These are phyloP conservation scores for Eilema caniola DNA, from an alignment of 2,888 invertebrate genomes.

Conservation along the genomic window DNA sequence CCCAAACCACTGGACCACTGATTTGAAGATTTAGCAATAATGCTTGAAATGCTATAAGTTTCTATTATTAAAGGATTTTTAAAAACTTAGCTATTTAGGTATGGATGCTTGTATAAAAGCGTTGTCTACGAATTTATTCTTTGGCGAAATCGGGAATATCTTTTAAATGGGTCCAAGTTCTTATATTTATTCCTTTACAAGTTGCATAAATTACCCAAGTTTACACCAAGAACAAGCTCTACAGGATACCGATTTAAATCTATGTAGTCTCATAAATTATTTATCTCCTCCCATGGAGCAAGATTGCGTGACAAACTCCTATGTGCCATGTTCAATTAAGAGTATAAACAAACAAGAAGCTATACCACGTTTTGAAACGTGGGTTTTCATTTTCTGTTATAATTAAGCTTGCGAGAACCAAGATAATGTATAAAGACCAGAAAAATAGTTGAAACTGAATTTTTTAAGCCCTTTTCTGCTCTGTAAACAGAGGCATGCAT, in stretches of 20 bases:
- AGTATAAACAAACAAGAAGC: not conserved
- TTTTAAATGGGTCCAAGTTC: not conserved
- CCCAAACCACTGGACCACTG: too few relatives aligned
- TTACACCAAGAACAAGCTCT: not conserved
- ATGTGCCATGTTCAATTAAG: slow-evolving; percentile 1
- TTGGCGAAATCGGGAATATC: too few relatives aligned
- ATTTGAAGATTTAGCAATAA: too few relatives aligned
- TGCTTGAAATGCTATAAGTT: too few relatives aligned
- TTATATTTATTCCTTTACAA: not conserved
- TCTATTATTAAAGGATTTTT: too few relatives aligned
- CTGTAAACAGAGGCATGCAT: not conserved
- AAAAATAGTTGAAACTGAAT: not conserved
- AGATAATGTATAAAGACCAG: not conserved
- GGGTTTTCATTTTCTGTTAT: slow-evolving; percentile 1
- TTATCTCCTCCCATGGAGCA: not conserved
- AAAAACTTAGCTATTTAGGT: too few relatives aligned
- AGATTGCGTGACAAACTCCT: slow-evolving; percentile 1
- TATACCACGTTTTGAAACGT: not conserved
- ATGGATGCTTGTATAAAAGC: too few relatives aligned
- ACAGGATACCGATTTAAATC: not conserved
- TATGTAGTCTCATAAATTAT: not conserved
- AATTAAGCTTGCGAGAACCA: not conserved
- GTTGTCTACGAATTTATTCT: too few relatives aligned
- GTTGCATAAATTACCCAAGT: slow-evolving; percentile 4
- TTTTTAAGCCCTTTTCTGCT: not conserved